phyloP scores from a whole-genome alignment of 2,888 invertebrate species.

The Bimastos eiseni region DNA sequence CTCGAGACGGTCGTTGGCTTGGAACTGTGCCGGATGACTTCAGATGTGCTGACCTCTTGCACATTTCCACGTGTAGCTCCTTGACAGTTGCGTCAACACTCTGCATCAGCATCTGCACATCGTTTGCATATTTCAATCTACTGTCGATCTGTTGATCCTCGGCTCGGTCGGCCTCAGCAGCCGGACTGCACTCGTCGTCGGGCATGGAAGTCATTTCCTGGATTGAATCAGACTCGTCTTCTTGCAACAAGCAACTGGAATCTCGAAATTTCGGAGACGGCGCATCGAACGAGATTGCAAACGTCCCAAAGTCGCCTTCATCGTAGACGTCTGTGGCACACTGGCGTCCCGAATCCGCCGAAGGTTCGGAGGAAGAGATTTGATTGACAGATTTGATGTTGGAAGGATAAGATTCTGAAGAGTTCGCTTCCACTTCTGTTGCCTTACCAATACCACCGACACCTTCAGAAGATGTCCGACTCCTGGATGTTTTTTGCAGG shows the following conservation, averaged over 20 bases:
- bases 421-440: background rate
- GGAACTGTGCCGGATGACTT: background rate
- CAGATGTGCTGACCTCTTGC: background rate
- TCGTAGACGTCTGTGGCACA: background rate
- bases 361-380: background rate
- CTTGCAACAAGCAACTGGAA: background rate
- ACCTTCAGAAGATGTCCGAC: background rate
- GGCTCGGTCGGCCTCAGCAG: background rate
- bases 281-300: constrained; percentile 36
- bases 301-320: constrained; percentile 32
- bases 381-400: background rate
- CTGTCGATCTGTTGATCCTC: background rate
- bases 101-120: constrained; percentile 1
- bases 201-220: background rate
- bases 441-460: background rate
- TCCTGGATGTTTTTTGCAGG: background rate
- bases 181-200: background rate
- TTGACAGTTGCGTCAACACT: constrained; percentile 7
- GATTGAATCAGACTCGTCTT: background rate
- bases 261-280: background rate
- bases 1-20: constrained; percentile 2
- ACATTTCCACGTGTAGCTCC: background rate
- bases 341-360: background rate
- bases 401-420: background rate
- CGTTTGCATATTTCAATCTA: background rate